Evolutionary conservation across 2,113 vertebrate species (phyloP), one percentile per base, ranked within the genome.

Genomic region (Tetrax tetrax): DNA sequence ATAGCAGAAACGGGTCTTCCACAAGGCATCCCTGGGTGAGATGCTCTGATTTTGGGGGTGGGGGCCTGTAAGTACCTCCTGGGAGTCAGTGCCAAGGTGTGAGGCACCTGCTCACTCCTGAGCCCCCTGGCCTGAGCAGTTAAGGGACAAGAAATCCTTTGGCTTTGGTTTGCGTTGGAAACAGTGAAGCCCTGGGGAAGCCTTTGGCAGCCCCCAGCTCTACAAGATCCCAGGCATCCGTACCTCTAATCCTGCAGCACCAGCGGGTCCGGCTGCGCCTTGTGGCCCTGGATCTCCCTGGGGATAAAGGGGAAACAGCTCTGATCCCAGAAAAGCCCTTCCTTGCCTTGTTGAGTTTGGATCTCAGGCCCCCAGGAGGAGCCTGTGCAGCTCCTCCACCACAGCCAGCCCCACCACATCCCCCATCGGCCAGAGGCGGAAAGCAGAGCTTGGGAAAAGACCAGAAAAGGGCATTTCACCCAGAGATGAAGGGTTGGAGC

Each of bases 211-310:
- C n/a, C 81, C 56, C 76, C 2, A 3, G 89, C 43, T 75, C 70
- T 47, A 25, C 38, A 16, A 28, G 48, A 60, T 21, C 18, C 7
- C 18, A 17, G 57, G 8, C 28, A 77, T 4, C 20, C 27, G 21
- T 96, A 98, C 98, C 98, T 96, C 92, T 1, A 81, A 77, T 92
- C 98, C 98, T 75, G 72, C 33, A 66, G 83, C 77, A 54, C 98
- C 98, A 25, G 71, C 2, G 4, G 85, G 51, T 31, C 98, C 98
- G 8, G 53, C 93, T 35, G 69, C 27, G 12, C 98, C 98, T 64
- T 1, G 76, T 48, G 83, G 89, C 47, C 98, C 98, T 48, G 78
- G 85, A 60, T 98, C 98, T 77, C 98, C 98, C 98, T 98, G 83
- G 35, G 56, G 27, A 92, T 70, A 35, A 15, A 81, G 15, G 9